Conservation (phyloP, 2,888 invertebrate species). For the Dolichomitus sp. region DNA sequence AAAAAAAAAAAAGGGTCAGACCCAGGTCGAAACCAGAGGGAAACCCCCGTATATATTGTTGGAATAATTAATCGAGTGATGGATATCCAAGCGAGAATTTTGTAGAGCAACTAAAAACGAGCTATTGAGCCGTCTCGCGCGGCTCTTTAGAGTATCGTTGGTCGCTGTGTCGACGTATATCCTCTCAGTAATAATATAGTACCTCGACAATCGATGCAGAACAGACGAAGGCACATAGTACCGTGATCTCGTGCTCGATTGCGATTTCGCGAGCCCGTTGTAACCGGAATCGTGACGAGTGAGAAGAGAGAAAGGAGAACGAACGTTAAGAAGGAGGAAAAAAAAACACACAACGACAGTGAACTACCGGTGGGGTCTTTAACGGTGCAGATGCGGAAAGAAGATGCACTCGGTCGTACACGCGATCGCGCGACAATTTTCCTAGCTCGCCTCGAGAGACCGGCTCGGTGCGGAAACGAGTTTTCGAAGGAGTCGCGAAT, state of each 20-base stretch:
- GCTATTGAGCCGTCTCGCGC: background rate
- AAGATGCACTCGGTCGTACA: slow-evolving; percentile 55
- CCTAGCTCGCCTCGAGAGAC: slow-evolving; percentile 8
- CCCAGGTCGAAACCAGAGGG: no score
- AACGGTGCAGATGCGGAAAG: slow-evolving; percentile 23
- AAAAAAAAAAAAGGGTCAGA: no score
- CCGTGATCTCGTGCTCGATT: slow-evolving; percentile 73
- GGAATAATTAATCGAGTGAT: background rate
- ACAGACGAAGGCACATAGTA: slow-evolving; percentile 87
- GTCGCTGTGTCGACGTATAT: background rate
- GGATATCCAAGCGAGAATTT: background rate
- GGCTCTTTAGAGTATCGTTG: background rate
- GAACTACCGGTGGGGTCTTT: slow-evolving; percentile 25
- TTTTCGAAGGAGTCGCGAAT: slow-evolving; percentile 55
- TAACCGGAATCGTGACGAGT: slow-evolving; percentile 56
- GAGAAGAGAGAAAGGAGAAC: slow-evolving; percentile 20
- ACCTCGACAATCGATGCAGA: slow-evolving; percentile 88
- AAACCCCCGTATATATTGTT: no score
- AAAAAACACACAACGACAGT: slow-evolving; percentile 9
- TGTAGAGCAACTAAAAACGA: background rate
- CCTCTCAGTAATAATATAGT: slow-evolving; percentile 63
- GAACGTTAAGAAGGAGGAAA: background rate
- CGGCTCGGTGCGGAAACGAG: slow-evolving; percentile 54
- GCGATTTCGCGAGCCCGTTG: slow-evolving; percentile 61
- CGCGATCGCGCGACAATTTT: slow-evolving; percentile 56